Percentiles rank a stretch among this genome's conserved stretches.
These are phyloP conservation scores for Sebastes reedi DNA, from an alignment of 2,797 vertebrate genomes.

Conservation along the genomic window DNA sequence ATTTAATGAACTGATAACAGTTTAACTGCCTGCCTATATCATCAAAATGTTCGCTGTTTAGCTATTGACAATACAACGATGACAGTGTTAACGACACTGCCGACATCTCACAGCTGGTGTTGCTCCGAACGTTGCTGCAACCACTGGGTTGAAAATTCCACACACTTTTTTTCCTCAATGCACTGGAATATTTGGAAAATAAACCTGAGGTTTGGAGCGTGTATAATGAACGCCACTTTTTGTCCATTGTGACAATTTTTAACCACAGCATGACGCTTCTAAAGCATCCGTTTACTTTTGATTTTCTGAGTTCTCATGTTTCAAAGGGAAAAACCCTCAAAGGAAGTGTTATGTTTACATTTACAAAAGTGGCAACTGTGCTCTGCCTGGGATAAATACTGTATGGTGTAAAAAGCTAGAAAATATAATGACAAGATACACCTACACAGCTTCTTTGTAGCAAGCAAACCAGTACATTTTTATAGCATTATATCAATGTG, in stretches of 20 bases:
- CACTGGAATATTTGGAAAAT: background rate
- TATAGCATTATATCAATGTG: too few relatives aligned
- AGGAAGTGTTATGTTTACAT: background rate
- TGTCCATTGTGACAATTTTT: background rate
- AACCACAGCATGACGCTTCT: background rate
- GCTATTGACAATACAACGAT: background rate
- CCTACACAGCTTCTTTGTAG: background rate
- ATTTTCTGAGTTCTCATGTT: background rate
- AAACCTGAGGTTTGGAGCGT: background rate
- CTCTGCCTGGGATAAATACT: background rate
- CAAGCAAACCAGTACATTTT: too few relatives aligned
- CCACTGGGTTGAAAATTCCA: background rate
- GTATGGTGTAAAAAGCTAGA: background rate
- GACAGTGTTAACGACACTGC: background rate
- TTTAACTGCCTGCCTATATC: too few relatives aligned
- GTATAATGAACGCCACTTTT: background rate
- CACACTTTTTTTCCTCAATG: background rate
- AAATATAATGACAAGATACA: background rate
- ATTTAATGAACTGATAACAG: too few relatives aligned
- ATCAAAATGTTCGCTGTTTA: background rate
- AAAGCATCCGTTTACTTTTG: background rate
- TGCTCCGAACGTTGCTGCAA: background rate
- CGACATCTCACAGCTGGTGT: slow-evolving; percentile 2
- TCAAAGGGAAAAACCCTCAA: background rate
- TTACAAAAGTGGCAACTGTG: background rate